These are phyloP conservation scores for Sciurus carolinensis DNA, from an alignment of 2,797 vertebrate species.

Conservation along the genomic window DNA sequence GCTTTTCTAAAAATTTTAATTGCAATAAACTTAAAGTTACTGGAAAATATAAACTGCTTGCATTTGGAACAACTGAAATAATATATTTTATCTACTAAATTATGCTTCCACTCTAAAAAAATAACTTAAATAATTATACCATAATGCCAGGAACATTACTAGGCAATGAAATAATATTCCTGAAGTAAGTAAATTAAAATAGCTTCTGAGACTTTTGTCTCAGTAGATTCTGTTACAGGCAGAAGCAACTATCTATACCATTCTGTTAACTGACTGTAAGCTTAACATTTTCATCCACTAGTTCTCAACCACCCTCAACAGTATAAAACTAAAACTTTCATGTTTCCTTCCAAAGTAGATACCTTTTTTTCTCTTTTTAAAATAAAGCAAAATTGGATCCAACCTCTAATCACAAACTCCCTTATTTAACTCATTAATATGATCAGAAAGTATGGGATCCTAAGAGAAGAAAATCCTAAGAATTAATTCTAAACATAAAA, in stretches of 20 bases:
- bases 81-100: conserved; percentile 40
- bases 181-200: conserved; percentile 44
- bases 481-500: conserved; percentile 32
- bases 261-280: neutral
- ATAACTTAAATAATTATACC: neutral
- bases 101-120: conserved; percentile 29
- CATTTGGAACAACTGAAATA: conserved; percentile 21
- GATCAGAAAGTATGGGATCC: neutral
- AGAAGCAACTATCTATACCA: neutral
- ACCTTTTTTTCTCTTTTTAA: conserved; percentile 31
- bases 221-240: neutral
- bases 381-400: neutral
- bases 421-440: conserved; percentile 61
- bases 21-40: conserved; percentile 31
- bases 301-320: neutral
- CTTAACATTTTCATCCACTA: neutral
- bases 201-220: neutral
- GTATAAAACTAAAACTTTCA: neutral
- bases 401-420: conserved; percentile 35
- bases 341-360: neutral
- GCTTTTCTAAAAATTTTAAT: conserved; percentile 25
- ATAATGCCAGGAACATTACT: neutral
- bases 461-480: neutral
- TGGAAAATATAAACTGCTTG: conserved; percentile 29
- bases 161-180: conserved; percentile 43